Conservation (phyloP, 1,140 invertebrate genomes). For the Augochlora pura region DNA sequence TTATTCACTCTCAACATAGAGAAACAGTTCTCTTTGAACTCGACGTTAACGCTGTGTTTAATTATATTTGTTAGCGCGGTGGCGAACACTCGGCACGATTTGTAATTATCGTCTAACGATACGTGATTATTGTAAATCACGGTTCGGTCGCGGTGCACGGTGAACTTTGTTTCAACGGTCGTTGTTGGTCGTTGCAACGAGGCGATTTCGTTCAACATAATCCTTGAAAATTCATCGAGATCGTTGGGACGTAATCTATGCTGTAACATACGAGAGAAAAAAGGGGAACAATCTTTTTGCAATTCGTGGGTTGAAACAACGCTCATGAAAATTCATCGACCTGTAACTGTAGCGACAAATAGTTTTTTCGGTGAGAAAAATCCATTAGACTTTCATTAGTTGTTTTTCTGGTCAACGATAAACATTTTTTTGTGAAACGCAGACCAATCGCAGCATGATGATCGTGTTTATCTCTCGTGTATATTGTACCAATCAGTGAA, state of each 20-base stretch:
- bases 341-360: conserved; percentile 47
- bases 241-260: conserved; percentile 43
- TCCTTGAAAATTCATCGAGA: conserved; percentile 48
- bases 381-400: conserved; percentile 12
- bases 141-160: conserved; percentile 38
- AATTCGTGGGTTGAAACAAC: too few relatives aligned
- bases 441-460: neutral
- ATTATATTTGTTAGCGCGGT: conserved; percentile 60
- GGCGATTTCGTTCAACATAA: conserved; percentile 53
- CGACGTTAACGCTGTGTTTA: conserved; percentile 60
- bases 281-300: too few relatives aligned
- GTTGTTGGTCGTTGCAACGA: conserved; percentile 23
- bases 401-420: conserved; percentile 4
- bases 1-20: conserved; percentile 51
- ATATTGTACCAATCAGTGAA: conserved; percentile 7
- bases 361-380: conserved; percentile 46
- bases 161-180: conserved; percentile 61
- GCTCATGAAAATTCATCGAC: neutral
- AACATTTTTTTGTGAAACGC: neutral
- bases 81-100: conserved; percentile 63
- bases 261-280: conserved; percentile 50
- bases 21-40: conserved; percentile 66
- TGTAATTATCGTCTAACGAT: conserved; percentile 49
- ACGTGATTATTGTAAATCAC: conserved; percentile 53
- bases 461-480: neutral